A percentile compares a stretch with the other conserved stretches of the same genome.
Evolutionary conservation across 2,113 vertebrate genomes (phyloP).

Genomic region (Larimichthys crocea): DNA sequence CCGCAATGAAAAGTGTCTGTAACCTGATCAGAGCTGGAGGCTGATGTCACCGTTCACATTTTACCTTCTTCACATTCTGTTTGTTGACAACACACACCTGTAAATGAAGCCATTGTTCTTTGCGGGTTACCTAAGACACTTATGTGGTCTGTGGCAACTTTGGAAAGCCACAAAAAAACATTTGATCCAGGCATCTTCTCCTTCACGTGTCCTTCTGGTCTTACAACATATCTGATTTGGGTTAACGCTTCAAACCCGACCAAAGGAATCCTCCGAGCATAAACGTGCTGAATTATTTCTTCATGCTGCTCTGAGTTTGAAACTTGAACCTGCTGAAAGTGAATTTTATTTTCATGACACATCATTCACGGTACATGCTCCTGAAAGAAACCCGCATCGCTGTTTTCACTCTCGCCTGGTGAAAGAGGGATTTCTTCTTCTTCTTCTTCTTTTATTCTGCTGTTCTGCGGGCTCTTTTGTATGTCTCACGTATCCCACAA

Average conservation of each 20-base stretch:
- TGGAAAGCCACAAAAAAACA: background rate
- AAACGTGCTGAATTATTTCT: background rate
- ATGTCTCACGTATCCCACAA: slow-evolving; percentile 37
- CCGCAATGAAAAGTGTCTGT: no score
- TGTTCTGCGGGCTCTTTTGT: slow-evolving; percentile 50
- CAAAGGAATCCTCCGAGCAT: background rate
- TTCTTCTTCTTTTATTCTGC: slow-evolving; percentile 25
- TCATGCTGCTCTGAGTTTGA: background rate
- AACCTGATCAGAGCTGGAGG: background rate
- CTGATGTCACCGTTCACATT: background rate
- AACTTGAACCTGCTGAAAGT: slow-evolving; percentile 47
- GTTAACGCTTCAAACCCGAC: background rate
- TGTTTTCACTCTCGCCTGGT: slow-evolving; percentile 37
- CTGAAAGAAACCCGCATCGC: slow-evolving; percentile 38
- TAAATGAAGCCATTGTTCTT: background rate
- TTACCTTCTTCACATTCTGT: background rate
- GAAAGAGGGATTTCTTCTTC: background rate
- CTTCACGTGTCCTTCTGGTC: background rate
- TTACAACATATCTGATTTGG: background rate
- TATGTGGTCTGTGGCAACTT: background rate
- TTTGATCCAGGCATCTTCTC: background rate
- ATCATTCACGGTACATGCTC: background rate
- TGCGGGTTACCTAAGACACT: background rate
- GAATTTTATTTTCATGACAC: background rate
- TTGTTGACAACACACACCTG: background rate